Evolutionary conservation across 2,113 vertebrate genomes (phyloP).

Genomic region (Orthonyx spaldingii): DNA sequence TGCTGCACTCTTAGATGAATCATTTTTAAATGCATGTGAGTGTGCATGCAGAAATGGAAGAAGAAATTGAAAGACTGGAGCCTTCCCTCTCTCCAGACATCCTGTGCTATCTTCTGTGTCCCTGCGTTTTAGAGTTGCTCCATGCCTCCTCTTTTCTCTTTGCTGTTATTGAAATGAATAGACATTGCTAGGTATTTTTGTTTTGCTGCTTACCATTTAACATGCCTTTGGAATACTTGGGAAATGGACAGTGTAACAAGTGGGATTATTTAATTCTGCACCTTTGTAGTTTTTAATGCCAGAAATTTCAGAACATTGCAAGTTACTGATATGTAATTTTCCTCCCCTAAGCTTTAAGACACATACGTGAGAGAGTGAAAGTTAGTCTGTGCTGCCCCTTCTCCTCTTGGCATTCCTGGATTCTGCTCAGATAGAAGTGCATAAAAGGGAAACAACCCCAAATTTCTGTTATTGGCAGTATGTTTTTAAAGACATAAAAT

Average conservation of each 20-base stretch:
- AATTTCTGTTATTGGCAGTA: not conserved
- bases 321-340: not conserved
- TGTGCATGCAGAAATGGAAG: not conserved
- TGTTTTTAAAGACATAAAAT: not conserved
- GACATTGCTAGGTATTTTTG: not conserved
- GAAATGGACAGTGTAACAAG: not conserved
- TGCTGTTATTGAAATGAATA: not conserved
- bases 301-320: not conserved
- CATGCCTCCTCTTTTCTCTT: not conserved
- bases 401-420: not conserved
- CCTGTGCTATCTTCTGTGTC: not conserved
- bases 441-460: not conserved
- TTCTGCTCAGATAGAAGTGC: not conserved
- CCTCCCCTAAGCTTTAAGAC: not conserved
- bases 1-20: not conserved
- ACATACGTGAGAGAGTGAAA: not conserved
- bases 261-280: not conserved
- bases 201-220: not conserved
- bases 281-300: not conserved
- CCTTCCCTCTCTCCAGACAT: not conserved
- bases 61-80: not conserved
- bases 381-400: not conserved
- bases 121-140: not conserved
- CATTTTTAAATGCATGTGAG: not conserved
- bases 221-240: not conserved